Percentiles rank a stretch among this genome's conserved stretches.
Evolutionary conservation across 2,113 vertebrate species (phyloP).

Genomic region (Archilochus colubris): DNA sequence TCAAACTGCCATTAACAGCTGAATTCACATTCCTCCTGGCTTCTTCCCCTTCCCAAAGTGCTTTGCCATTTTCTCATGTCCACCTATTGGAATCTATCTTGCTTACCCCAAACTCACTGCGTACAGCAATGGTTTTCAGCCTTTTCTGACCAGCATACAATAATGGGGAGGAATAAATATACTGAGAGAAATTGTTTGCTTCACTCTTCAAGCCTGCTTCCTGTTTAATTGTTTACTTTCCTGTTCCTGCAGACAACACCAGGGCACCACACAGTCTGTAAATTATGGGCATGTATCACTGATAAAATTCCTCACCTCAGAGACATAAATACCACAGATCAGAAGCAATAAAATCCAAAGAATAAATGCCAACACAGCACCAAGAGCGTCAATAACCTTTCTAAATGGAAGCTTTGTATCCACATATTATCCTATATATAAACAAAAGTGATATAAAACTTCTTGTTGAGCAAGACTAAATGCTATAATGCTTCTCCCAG

Average conservation of each 20-base stretch:
- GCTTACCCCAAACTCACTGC: background rate
- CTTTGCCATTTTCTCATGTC: background rate
- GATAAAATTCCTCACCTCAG: slow-evolving; percentile 23
- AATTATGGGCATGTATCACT: slow-evolving; percentile 3
- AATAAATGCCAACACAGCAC: slow-evolving; percentile 49
- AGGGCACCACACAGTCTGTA: background rate
- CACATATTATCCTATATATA: slow-evolving; percentile 29
- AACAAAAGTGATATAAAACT: slow-evolving; percentile 34
- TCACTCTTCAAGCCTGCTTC: background rate
- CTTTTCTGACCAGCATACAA: background rate
- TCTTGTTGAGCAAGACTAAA: slow-evolving; percentile 31
- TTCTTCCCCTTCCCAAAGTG: background rate
- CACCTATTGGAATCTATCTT: background rate
- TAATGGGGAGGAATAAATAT: background rate
- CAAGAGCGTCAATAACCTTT: slow-evolving; percentile 39
- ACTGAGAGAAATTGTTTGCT: background rate
- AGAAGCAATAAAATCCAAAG: slow-evolving; percentile 46
- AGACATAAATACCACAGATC: slow-evolving; percentile 50
- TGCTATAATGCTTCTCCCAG: background rate
- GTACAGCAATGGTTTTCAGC: background rate
- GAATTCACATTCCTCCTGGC: background rate
- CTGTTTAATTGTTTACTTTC: slow-evolving; percentile 43
- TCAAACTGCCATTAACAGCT: background rate
- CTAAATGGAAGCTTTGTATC: background rate
- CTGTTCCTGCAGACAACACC: background rate